Base-by-base conservation (phyloP, 2,113 vertebrate genomes). In the Pseudorectes ferrugineus region DNA sequence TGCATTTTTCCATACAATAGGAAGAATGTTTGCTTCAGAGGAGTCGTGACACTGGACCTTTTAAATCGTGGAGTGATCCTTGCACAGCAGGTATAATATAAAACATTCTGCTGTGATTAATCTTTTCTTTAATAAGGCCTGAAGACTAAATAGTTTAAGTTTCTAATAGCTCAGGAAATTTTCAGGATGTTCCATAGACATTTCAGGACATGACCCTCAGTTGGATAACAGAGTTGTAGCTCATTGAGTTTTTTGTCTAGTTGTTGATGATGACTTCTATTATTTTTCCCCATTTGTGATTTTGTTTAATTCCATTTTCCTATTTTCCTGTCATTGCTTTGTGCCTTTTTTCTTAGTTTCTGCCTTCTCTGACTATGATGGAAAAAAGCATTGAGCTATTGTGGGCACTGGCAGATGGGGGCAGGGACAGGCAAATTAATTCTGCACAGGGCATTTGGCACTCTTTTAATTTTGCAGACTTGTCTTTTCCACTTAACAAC, bases 121-220 rank as follows among this genome's bases (percentile, higher is more conserved):
- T 89, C 17, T 82, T 87, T 86, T 89, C 10, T 80, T 87, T 85
- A 88, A 82, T 85, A 46, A 89, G 46, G n/a, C 18, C 46, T 85
- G 71, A 96, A 89, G 46, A 89, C 43, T 46, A 77, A 89, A 89
- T 70, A 85, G 61, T 43, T 84, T 35, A 62, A 63, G 43, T 90
- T 96, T 92, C 58, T 94, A 88, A 89, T 70, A 88, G 78, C 52
- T 92, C 55, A 77, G 82, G 25, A 95, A 91, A 85, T 88, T 83
- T 91, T 90, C 78, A 84, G 55, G 58, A 59, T 94, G 82, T 80
- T 88, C 72, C 57, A 55, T 17, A 83, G 75, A 85, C 72, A 59
- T 92, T 93, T 92, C 74, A 83, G 87, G 90, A 94, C 72, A 79
- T 9, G 82, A 90, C 85, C 59, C 67, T 80, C 71, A 83, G 81